Evolutionary conservation across 2,113 vertebrate genomes (phyloP), one percentile per base, ranked within the genome.

Genomic region (Planiliza haematocheilus): DNA sequence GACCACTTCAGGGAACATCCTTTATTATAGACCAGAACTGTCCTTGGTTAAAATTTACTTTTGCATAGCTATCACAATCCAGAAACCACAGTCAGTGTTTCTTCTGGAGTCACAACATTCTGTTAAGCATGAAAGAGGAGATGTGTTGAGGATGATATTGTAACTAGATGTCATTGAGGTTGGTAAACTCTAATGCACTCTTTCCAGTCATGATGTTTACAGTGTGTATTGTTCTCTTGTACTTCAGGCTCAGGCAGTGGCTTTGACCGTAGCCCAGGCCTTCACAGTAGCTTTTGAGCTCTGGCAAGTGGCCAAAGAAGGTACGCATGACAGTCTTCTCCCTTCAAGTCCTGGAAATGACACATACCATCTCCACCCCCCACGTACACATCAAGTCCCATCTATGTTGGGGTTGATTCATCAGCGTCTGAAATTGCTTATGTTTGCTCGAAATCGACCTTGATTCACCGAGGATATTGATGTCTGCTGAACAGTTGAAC

Each of bases 241-340:
- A 13, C 80, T 62, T 17, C 90, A 99, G 97, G 97, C 97, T 0
- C 96, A 97, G 79, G 97, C 97, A 0, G 97, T 99, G 67, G 97
- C 97, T 17, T 84, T 99, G 68, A 99, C 97, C 0, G 97, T 99
- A 4, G 97, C 96, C 18, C 97, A 99, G 88, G 96, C 97, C 37
- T 99, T 98, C 94, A 95, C 94, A 62, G 93, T 98, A 0, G 96
- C 97, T 0, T 97, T 98, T 64, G 97, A 99, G 87, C 90, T 97
- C 62, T 99, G 96, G 97, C 96, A 99, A 81, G 95, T 93, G 0
- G 93, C 97, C 50, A 96, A 93, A 91, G 96, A 98, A 95, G 96
- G 97, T 97, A 84, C 9, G 78, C 14, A 9, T n/a, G 24, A 16
- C n/a, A 17, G 17, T 30, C 16, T 20, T 38, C 37, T 52, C 8